Conservation (phyloP, 2,888 invertebrate species). For the Omphaloscelis lunosa region DNA sequence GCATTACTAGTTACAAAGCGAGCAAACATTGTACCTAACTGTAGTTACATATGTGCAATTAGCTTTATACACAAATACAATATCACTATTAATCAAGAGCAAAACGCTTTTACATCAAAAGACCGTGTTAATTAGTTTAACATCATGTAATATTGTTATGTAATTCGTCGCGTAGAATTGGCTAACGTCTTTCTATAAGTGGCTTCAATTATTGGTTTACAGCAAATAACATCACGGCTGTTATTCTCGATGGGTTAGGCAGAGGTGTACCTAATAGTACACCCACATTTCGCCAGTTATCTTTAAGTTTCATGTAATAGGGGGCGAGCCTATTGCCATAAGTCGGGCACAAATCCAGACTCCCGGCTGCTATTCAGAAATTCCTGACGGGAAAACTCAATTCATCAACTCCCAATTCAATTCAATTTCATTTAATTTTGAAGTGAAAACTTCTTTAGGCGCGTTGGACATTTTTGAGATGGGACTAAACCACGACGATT, state of each 20-base stretch:
- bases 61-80: conserved; percentile 7
- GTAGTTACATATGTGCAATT: conserved; percentile 18
- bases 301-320: too few species aligned
- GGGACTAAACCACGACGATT: too few species aligned
- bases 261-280: neutral
- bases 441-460: too few species aligned
- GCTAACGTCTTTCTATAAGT: neutral
- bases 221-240: neutral
- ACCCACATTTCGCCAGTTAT: too few species aligned
- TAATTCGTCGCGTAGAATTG: neutral
- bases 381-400: too few species aligned
- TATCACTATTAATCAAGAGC: conserved; percentile 18
- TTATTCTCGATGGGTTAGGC: too few species aligned
- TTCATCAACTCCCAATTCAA: too few species aligned
- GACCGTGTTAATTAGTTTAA: conserved; percentile 33
- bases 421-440: too few species aligned
- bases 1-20: conserved; percentile 5
- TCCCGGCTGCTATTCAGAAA: too few species aligned
- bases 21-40: conserved; percentile 5
- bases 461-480: too few species aligned
- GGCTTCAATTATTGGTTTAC: neutral
- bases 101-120: conserved; percentile 39
- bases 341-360: too few species aligned
- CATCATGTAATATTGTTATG: conserved; percentile 3
- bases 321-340: too few species aligned